Evolutionary conservation across 2,888 invertebrate species (phyloP).

Genomic region (Teleogryllus oceanicus): DNA sequence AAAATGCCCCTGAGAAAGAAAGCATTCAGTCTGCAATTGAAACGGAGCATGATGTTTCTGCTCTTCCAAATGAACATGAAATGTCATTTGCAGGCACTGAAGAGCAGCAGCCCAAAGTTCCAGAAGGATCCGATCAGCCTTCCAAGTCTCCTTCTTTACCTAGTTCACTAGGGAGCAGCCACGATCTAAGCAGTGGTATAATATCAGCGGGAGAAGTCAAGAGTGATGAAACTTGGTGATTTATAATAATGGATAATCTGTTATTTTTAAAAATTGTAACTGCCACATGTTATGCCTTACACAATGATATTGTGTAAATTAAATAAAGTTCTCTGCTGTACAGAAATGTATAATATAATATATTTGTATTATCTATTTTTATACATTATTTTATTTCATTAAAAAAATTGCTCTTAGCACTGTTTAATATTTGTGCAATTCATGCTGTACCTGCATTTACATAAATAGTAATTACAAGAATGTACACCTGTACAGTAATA

Average conservation of each 20-base stretch:
- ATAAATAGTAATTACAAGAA: no score
- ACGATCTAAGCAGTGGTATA: not conserved
- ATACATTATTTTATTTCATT: not conserved
- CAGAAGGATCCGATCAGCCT: not conserved
- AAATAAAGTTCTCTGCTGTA: no score
- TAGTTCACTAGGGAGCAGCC: not conserved
- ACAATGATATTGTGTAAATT: no score
- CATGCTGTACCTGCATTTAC: no score
- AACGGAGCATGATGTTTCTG: no score
- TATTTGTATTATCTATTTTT: not conserved
- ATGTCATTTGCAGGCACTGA: no score
- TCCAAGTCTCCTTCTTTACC: not conserved
- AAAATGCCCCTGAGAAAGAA: no score
- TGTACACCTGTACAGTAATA: no score
- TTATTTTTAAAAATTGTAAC: not conserved
- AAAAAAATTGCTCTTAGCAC: not conserved
- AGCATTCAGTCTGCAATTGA: no score
- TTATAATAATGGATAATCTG: not conserved
- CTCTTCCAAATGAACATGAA: no score
- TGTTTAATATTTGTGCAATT: no score
- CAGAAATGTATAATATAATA: not conserved
- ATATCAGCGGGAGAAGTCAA: not conserved
- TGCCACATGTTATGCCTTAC: not conserved
- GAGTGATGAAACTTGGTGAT: constrained; percentile 1
- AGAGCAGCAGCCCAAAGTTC: no score